Conservation (phyloP, 2,797 vertebrate genomes). For the Tauraco hartlaubi region DNA sequence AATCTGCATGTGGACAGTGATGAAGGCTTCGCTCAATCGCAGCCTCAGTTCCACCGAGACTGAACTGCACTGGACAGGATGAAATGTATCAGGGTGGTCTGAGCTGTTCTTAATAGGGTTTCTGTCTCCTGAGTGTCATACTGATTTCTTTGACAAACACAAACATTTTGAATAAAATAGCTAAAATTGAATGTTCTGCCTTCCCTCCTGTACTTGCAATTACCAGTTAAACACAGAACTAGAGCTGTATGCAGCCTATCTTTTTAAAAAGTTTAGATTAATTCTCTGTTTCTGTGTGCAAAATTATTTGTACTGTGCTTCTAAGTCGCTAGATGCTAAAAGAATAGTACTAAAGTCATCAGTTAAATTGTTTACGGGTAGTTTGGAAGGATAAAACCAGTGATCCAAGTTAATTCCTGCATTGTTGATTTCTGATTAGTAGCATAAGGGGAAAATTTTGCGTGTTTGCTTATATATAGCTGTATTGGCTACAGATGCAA, state of each 20-base stretch:
- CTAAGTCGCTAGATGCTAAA: neutral
- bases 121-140: neutral
- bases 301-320: neutral
- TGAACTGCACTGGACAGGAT: neutral
- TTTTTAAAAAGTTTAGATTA: neutral
- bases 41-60: neutral
- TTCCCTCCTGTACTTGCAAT: neutral
- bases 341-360: neutral
- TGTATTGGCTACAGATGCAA: neutral
- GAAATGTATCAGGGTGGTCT: conserved; percentile 14
- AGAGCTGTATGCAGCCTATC: rapidly evolving
- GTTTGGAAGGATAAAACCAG: neutral
- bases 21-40: neutral
- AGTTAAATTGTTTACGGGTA: neutral
- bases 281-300: neutral
- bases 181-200: neutral
- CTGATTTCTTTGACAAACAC: neutral
- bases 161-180: neutral
- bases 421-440: conserved; percentile 1
- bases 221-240: neutral
- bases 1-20: neutral
- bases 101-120: neutral
- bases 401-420: neutral
- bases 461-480: neutral
- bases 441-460: neutral